phyloP scores from a whole-genome alignment of 2,797 vertebrate genomes.

The Enoplosus armatus region DNA sequence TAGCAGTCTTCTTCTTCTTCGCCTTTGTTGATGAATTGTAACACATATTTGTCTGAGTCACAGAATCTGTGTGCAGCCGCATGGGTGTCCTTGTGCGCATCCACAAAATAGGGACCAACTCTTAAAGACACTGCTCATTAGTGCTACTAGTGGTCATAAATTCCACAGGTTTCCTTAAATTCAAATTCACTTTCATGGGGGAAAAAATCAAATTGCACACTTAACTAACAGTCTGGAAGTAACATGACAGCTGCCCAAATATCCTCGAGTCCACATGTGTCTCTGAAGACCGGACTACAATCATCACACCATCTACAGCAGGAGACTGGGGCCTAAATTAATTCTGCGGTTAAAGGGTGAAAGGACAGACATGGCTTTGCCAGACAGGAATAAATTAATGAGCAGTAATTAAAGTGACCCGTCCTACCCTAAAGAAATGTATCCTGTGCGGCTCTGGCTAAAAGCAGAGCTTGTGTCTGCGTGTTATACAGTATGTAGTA shows the following conservation, averaged over 20 bases:
- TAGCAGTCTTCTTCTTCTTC: background rate
- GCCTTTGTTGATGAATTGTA: background rate
- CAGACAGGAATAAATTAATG: conserved; percentile 24
- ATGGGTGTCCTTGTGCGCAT: too few relatives aligned
- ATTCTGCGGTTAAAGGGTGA: conserved; percentile 13
- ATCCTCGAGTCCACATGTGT: background rate
- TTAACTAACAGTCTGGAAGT: background rate
- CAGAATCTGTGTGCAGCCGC: too few relatives aligned
- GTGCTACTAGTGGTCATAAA: background rate
- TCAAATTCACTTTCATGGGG: background rate
- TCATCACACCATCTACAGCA: conserved; percentile 7
- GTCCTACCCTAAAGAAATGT: background rate
- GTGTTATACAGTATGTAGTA: conserved; percentile 7
- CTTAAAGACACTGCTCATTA: background rate
- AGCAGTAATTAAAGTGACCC: conserved; percentile 23
- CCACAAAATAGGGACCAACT: too few relatives aligned
- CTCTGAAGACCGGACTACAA: conserved; percentile 7
- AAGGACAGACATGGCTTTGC: conserved; percentile 8
- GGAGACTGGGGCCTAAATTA: conserved; percentile 9
- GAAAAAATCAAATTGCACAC: background rate
- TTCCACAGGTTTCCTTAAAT: background rate
- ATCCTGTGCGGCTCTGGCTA: conserved; percentile 19
- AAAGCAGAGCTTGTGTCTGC: conserved; percentile 17
- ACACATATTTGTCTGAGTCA: too few relatives aligned
- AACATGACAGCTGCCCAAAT: background rate